Evolutionary conservation across 2,113 vertebrate species (phyloP), one percentile per base, ranked within the genome.

Genomic region (Eleginops maclovinus): DNA sequence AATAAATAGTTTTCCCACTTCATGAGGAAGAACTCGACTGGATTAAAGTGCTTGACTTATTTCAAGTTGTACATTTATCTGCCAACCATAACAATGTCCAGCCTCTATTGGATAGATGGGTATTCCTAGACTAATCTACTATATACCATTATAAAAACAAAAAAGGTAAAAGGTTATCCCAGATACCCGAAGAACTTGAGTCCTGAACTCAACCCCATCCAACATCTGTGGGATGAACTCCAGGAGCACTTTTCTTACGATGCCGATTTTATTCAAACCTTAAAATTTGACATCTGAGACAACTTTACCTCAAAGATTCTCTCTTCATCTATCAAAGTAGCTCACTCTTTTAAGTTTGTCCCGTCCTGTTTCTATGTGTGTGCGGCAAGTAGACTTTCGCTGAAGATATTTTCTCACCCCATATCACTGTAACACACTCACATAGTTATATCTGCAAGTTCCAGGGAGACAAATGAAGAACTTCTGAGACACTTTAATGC

Each of bases 281-380:
- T 63, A 58, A 55, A n/a, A 90, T 62, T 17, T 36, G 79, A 75
- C 75, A 62, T 58, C 31, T 0, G 1, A 66, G 64, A 55, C 8
- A 7, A 60, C 21, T 26, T 68, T 36, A 21, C 53, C 43, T 28
- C 49, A 3, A 28, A 43, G 43, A 41, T 49, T 64, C 46, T 4
- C 26, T 70, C 36, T 24, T 36, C 8, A 56, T 70, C 41, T 12
- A 36, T 82, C 65, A 28, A 67, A 16, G 10, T 4, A 2, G 24
- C n/a, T 66, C 6, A 13, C 63, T 50, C 72, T 68, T 51, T 60
- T 19, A 17, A 22, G 12, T 13, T 21, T 6, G 44, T 72, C 74
- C 69, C 21, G n/a, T 31, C 19, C 31, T 1, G 21, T 67, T 60
- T 0, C 56, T 64, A 12, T 3, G 40, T 0, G 65, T 40, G 46